Percentiles rank a stretch among this genome's conserved stretches.
These are phyloP conservation scores for Tichodroma muraria DNA, from an alignment of 2,113 vertebrate genomes.

Conservation along the genomic window DNA sequence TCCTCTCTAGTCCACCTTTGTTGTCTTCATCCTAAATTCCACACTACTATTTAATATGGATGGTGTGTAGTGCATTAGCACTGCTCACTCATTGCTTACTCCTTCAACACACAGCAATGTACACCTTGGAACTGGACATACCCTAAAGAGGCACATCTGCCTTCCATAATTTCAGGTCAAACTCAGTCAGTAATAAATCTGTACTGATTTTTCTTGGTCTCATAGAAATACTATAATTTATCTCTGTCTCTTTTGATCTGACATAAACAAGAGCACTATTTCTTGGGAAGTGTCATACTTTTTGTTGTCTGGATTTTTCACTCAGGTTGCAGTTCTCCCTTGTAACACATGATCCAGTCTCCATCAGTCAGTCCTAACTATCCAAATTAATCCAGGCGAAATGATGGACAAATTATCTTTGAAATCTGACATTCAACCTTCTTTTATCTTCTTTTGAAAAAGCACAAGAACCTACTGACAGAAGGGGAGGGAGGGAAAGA, in stretches of 20 bases:
- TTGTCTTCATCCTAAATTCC: neutral
- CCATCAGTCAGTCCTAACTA: neutral
- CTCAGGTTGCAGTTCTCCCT: neutral
- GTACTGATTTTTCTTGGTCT: neutral
- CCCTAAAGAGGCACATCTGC: neutral
- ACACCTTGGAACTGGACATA: neutral
- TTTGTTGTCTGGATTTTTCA: neutral
- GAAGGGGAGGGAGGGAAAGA: neutral
- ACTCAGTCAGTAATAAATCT: neutral
- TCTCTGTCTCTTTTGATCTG: neutral
- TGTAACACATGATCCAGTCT: neutral
- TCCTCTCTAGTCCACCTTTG: neutral
- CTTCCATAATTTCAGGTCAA: neutral
- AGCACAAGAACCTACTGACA: neutral
- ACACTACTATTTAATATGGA: neutral
- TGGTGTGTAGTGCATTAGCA: neutral
- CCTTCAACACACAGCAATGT: neutral
- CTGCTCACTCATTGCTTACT: neutral
- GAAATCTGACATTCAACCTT: neutral
- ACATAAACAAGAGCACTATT: neutral
- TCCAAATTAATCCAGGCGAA: neutral
- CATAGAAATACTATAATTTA: neutral
- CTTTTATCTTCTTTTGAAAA: neutral
- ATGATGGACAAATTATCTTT: neutral
- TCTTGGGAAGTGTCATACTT: neutral